A percentile compares a stretch with the other conserved stretches of the same genome.
phyloP scores from a whole-genome alignment of 2,888 invertebrate species.

The Odontocolon sp. region DNA sequence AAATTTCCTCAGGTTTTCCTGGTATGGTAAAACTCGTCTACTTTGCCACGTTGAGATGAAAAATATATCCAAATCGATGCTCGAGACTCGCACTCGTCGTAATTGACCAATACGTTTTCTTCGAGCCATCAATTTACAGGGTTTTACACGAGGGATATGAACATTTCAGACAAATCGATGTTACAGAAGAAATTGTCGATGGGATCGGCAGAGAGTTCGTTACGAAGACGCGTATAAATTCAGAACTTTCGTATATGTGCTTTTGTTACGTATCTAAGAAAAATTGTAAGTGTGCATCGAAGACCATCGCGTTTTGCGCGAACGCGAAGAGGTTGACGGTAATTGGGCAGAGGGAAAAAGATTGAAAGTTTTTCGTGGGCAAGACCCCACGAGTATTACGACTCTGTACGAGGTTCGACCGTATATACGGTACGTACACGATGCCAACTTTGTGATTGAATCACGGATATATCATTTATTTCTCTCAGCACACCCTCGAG shows the following conservation, averaged over 20 bases:
- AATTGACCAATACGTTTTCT: no score
- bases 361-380: conserved; percentile 36
- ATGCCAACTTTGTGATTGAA: conserved; percentile 43
- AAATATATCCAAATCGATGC: neutral
- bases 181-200: no score
- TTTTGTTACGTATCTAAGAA: neutral
- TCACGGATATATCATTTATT: conserved; percentile 32
- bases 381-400: neutral
- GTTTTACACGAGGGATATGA: neutral
- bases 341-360: conserved; percentile 32
- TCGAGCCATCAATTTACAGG: neutral
- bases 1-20: conserved; percentile 2
- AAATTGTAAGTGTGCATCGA: conserved; percentile 8
- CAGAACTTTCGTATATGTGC: no score
- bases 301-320: conserved; percentile 22
- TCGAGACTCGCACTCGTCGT: neutral
- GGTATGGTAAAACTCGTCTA: neutral
- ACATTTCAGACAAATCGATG: no score
- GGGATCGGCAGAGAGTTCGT: no score
- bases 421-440: conserved; percentile 6
- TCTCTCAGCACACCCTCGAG: neutral
- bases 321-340: conserved; percentile 10
- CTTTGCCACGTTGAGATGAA: neutral
- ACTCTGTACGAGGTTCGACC: neutral
- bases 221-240: no score